These are phyloP conservation scores for Hoplodrina ambigua DNA, from an alignment of 2,888 invertebrate species.

Conservation along the genomic window DNA sequence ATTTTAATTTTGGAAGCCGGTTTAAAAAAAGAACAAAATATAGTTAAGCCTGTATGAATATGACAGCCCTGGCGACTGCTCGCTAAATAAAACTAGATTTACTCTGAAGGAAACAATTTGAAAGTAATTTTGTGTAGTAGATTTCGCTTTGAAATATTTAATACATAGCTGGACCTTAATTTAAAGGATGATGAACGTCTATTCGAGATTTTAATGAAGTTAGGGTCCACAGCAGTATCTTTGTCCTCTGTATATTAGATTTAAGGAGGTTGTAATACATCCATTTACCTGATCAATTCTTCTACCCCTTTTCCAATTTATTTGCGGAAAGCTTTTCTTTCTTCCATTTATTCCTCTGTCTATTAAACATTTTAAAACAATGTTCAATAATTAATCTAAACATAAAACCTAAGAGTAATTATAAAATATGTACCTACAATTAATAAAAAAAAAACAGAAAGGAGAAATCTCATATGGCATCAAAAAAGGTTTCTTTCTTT, in stretches of 20 bases:
- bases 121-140: slow-evolving; percentile 51
- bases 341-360: too few species aligned
- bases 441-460: not conserved
- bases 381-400: too few species aligned
- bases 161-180: slow-evolving; percentile 22
- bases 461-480: too few species aligned
- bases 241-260: slow-evolving; percentile 7
- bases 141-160: slow-evolving; percentile 57
- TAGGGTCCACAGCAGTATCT: slow-evolving; percentile 2
- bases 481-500: too few species aligned
- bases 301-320: not conserved
- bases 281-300: not conserved
- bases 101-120: slow-evolving; percentile 38
- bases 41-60: not conserved
- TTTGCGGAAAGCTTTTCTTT: not conserved
- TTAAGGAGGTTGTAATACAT: slow-evolving; percentile 4
- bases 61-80: slow-evolving; percentile 41
- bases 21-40: not conserved
- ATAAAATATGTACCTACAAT: too few species aligned
- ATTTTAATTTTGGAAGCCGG: not conserved
- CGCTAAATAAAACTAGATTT: slow-evolving; percentile 60
- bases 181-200: slow-evolving; percentile 22
- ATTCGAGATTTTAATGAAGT: slow-evolving; percentile 23
- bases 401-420: too few species aligned
- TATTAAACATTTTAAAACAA: too few species aligned